A percentile compares a stretch with the other conserved stretches of the same genome.
Evolutionary conservation across 2,113 vertebrate species (phyloP).

Genomic region (Nothoprocta perdicaria): DNA sequence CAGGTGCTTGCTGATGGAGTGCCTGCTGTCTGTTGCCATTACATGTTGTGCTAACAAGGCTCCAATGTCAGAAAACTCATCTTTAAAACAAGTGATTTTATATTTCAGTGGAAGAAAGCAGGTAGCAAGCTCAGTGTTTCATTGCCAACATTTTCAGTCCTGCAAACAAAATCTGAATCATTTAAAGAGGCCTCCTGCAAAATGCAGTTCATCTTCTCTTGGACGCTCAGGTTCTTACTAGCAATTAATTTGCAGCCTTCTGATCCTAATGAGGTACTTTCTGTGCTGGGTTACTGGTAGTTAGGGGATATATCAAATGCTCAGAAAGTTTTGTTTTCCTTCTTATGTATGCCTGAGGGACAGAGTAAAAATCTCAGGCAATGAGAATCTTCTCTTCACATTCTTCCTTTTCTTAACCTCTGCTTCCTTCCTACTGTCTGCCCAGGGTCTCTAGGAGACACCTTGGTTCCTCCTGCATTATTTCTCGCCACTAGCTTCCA

Average conservation of each 20-base stretch:
- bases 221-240: not conserved
- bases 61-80: not conserved
- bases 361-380: not conserved
- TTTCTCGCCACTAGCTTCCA: not conserved
- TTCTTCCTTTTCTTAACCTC: not conserved
- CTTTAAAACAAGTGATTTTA: not conserved
- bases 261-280: not conserved
- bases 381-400: not conserved
- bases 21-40: not conserved
- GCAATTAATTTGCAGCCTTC: not conserved
- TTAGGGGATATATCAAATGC: not conserved
- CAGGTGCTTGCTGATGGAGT: not conserved
- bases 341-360: not conserved
- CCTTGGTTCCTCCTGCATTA: not conserved
- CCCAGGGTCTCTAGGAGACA: not conserved
- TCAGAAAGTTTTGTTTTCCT: not conserved
- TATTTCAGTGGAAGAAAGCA: not conserved
- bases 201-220: not conserved
- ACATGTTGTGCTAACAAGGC: not conserved
- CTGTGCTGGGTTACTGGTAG: not conserved
- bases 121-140: not conserved
- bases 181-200: not conserved
- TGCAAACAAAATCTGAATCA: not conserved
- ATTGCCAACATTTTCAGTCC: not conserved
- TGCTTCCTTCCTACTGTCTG: not conserved